Evolutionary conservation across 1,140 invertebrate genomes (phyloP).

Genomic region (Planococcus citri): DNA sequence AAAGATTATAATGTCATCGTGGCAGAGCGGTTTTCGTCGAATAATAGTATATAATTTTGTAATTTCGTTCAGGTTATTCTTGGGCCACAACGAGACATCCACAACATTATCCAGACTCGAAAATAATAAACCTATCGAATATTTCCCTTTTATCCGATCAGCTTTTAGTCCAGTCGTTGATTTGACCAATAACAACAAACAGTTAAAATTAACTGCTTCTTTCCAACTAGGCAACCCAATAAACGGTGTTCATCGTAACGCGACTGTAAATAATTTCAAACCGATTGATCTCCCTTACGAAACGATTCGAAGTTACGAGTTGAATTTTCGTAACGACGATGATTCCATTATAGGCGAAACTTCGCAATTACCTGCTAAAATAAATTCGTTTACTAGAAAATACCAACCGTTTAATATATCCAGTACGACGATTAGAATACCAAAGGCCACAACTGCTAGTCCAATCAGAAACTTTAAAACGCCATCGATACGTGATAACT

Average conservation of each 20-base stretch:
- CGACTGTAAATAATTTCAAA: neutral
- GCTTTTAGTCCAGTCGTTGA: neutral
- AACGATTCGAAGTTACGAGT: neutral
- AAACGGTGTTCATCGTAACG: neutral
- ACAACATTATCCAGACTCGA: neutral
- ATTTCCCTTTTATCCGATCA: neutral
- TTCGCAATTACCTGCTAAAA: neutral
- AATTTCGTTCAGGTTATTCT: constrained; percentile 7
- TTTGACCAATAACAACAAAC: neutral
- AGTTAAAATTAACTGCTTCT: neutral
- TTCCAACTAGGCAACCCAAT: neutral
- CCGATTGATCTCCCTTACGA: neutral
- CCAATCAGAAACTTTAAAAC: neutral
- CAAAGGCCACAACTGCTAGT: neutral
- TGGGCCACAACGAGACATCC: neutral
- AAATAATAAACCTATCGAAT: constrained; percentile 4
- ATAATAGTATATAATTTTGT: neutral
- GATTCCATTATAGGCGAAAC: neutral
- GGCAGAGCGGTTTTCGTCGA: neutral
- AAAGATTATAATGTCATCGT: too few relatives aligned
- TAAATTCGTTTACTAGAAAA: neutral
- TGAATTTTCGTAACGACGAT: neutral
- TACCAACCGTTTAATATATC: neutral
- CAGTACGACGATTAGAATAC: neutral
- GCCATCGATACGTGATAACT: neutral